Conservation (phyloP, 1,140 invertebrate species). For the Pentalonia nigronervosa region DNA sequence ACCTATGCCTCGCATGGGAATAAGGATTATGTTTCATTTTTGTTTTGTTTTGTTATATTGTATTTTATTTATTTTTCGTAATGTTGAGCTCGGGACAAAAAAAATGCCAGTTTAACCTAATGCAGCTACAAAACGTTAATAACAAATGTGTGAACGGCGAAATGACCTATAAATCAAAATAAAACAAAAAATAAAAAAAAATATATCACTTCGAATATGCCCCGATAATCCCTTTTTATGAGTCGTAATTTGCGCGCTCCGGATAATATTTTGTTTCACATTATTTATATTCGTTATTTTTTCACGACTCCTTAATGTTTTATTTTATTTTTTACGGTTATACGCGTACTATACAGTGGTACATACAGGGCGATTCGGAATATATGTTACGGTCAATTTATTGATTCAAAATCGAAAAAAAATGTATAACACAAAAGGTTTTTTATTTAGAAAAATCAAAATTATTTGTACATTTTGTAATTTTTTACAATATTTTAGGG, state of each 20-base stretch:
- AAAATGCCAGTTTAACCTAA: not conserved
- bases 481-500: too few species aligned
- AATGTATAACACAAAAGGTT: too few species aligned
- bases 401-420: too few species aligned
- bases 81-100: slow-evolving; percentile 1
- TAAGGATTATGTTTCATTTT: slow-evolving; percentile 20
- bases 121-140: not conserved
- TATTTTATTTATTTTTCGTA: slow-evolving; percentile 6
- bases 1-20: not conserved
- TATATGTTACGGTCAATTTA: too few species aligned
- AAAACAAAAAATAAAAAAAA: not conserved
- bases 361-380: too few species aligned
- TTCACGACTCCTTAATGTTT: slow-evolving; percentile 5
- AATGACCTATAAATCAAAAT: not conserved
- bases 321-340: not conserved
- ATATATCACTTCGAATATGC: slow-evolving; percentile 35
- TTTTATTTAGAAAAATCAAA: too few species aligned
- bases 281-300: slow-evolving; percentile 13
- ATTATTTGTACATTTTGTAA: too few species aligned
- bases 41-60: not conserved
- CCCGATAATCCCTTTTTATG: slow-evolving; percentile 51
- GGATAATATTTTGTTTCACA: not conserved
- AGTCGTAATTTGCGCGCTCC: not conserved
- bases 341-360: not conserved
- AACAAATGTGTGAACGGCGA: slow-evolving; percentile 1